Percentiles rank a stretch among this genome's conserved stretches.
These are phyloP conservation scores for Odobenus rosmarus DNA, from an alignment of 2,113 vertebrate species.

Conservation along the genomic window DNA sequence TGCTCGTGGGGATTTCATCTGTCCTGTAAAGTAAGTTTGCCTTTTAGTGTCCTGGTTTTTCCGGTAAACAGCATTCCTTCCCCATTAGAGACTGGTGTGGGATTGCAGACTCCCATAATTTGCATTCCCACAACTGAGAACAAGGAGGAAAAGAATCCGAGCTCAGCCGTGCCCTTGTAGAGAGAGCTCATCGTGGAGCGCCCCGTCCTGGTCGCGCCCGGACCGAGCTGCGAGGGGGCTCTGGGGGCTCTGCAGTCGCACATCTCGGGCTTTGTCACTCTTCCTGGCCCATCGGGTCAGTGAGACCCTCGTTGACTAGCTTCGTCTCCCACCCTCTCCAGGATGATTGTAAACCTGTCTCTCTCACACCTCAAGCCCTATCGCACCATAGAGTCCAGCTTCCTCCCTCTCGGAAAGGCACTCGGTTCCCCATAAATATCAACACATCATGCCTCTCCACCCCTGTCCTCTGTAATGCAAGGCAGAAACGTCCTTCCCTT, in stretches of 20 bases:
- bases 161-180: background rate
- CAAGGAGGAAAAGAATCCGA: background rate
- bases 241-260: too few relatives aligned
- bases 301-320: background rate
- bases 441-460: rapidly evolving
- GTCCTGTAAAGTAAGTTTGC: background rate
- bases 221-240: rapidly evolving
- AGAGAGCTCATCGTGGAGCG: background rate
- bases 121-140: background rate
- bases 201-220: rapidly evolving
- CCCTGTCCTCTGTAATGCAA: background rate
- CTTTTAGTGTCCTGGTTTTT: background rate
- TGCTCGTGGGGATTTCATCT: background rate
- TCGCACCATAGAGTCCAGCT: too few relatives aligned
- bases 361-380: background rate
- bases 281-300: rapidly evolving
- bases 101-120: background rate
- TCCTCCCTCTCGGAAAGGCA: background rate
- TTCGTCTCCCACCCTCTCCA: too few relatives aligned
- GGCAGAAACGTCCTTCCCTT: rapidly evolving
- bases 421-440: rapidly evolving
- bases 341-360: too few relatives aligned
- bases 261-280: rapidly evolving
- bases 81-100: background rate
- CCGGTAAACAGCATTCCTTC: background rate